Percentiles rank a stretch among this genome's conserved stretches.
phyloP scores from a whole-genome alignment of 2,888 invertebrate species.

The Aricia artaxerxes region DNA sequence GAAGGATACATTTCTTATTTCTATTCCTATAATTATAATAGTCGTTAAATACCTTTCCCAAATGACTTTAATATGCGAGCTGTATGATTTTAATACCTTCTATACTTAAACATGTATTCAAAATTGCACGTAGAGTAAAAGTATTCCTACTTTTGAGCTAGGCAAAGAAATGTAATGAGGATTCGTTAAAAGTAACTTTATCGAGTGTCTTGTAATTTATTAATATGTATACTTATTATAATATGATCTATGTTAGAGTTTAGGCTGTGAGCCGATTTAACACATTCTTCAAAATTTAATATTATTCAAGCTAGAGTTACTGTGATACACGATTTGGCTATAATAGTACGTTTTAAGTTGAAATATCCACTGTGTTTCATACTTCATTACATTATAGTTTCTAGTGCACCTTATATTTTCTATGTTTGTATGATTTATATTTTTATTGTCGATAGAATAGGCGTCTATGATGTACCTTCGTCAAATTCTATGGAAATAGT shows the following conservation, averaged over 20 bases:
- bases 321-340: slow-evolving; percentile 78
- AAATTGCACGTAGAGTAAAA: slow-evolving; percentile 28
- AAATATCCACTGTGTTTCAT: background rate
- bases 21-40: background rate
- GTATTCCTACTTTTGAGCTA: slow-evolving; percentile 30
- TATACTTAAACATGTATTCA: background rate
- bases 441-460: slow-evolving; percentile 20
- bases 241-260: slow-evolving; percentile 63
- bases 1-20: background rate
- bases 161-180: slow-evolving; percentile 32
- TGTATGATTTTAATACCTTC: background rate
- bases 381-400: slow-evolving; percentile 23
- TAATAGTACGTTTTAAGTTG: slow-evolving; percentile 62
- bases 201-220: slow-evolving; percentile 60
- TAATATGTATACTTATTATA: slow-evolving; percentile 52
- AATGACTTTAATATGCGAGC: background rate
- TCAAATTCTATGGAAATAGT: slow-evolving; percentile 25
- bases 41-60: background rate
- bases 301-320: slow-evolving; percentile 79
- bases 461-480: slow-evolving; percentile 26
- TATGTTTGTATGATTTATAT: slow-evolving; percentile 25
- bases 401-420: slow-evolving; percentile 3
- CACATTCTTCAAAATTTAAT: slow-evolving; percentile 73
- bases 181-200: slow-evolving; percentile 44
- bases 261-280: slow-evolving; percentile 77